Evolutionary conservation across 2,113 vertebrate species (phyloP).

Genomic region (Nipponia nippon): DNA sequence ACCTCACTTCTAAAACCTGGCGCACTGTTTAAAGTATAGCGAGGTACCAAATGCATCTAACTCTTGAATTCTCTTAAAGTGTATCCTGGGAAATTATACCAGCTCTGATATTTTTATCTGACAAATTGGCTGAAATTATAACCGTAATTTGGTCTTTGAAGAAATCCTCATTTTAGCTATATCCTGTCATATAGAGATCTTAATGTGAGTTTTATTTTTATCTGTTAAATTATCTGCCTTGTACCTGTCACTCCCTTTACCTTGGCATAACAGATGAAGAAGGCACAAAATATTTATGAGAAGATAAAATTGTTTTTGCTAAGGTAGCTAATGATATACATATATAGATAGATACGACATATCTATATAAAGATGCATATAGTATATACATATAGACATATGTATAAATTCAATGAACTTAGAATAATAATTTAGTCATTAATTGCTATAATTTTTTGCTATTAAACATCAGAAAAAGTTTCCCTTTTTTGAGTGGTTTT

Average conservation of each 20-base stretch:
- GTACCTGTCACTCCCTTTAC: neutral
- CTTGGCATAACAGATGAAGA: neutral
- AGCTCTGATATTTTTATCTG: neutral
- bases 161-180: neutral
- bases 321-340: neutral
- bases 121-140: neutral
- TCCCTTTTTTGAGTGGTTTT: neutral
- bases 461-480: neutral
- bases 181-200: neutral
- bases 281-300: neutral
- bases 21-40: neutral
- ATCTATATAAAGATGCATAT: too few relatives aligned
- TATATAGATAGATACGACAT: too few relatives aligned
- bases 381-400: neutral
- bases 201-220: neutral
- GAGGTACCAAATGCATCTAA: neutral
- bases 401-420: neutral
- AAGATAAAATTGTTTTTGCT: neutral
- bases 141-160: neutral
- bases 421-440: neutral
- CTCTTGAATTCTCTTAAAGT: neutral
- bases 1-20: neutral
- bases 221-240: neutral
- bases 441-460: neutral
- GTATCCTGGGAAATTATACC: neutral